Conservation (phyloP, 2,888 invertebrate genomes). For the Galeopsomyia nigrocyanea region DNA sequence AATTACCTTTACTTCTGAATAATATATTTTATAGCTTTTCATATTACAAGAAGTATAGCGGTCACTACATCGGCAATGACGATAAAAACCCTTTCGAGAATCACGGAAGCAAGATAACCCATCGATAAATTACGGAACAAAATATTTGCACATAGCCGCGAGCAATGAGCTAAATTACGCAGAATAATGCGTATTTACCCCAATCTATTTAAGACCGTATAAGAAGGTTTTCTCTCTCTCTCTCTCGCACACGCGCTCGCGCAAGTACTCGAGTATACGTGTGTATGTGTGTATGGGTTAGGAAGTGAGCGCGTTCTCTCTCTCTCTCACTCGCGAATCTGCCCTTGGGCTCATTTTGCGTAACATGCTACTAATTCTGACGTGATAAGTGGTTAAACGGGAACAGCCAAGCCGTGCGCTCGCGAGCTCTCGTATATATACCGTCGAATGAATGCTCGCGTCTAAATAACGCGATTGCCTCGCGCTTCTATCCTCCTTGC, state of each 20-base stretch:
- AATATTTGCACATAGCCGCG: background rate
- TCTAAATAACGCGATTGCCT: constrained; percentile 34
- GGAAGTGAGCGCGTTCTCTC: constrained; percentile 3
- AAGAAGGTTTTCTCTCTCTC: constrained; percentile 15
- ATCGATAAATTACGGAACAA: too few relatives aligned
- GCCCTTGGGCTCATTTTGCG: constrained; percentile 59
- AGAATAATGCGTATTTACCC: constrained; percentile 32
- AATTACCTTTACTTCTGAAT: too few relatives aligned
- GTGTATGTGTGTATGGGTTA: background rate
- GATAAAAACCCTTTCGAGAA: constrained; percentile 20
- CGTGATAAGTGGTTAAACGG: constrained; percentile 63
- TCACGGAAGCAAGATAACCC: constrained; percentile 22
- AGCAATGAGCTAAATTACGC: constrained; percentile 38
- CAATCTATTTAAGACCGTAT: constrained; percentile 17
- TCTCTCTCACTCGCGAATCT: constrained; percentile 49
- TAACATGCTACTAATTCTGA: constrained; percentile 56
- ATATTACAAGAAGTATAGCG: too few relatives aligned
- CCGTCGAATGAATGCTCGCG: constrained; percentile 26
- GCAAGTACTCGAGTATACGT: background rate
- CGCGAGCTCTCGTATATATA: background rate
- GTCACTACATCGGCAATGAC: too few relatives aligned
- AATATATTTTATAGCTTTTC: too few relatives aligned
- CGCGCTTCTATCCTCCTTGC: background rate
- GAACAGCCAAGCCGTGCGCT: constrained; percentile 46
- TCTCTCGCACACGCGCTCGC: too few relatives aligned